Conservation (phyloP, 2,888 invertebrate species). For the Endotricha flammealis region DNA sequence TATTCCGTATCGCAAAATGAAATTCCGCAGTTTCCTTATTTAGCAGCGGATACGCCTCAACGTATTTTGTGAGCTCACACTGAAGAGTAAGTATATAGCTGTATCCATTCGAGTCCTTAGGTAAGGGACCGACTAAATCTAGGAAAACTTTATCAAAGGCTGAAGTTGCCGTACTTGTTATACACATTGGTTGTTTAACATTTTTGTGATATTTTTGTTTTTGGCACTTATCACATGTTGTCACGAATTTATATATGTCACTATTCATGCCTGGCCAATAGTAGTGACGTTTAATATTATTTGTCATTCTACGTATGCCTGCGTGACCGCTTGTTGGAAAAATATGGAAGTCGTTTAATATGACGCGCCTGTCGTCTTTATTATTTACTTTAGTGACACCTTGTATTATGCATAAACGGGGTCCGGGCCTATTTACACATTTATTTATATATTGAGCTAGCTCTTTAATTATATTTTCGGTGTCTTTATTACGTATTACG, state of each 20-base stretch:
- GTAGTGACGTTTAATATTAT: no score
- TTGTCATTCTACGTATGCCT: no score
- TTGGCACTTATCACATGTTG: no score
- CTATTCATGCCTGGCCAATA: no score
- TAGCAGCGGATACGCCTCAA: background rate
- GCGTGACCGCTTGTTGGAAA: no score
- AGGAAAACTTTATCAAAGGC: slow-evolving; percentile 18
- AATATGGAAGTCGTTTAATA: no score
- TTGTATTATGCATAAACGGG: no score
- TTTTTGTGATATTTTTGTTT: slow-evolving; percentile 10
- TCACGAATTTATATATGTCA: no score
- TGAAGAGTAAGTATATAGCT: slow-evolving; percentile 14
- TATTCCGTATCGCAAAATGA: no score
- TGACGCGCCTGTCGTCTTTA: no score
- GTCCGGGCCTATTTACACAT: slow-evolving; percentile 1
- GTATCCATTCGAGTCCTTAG: slow-evolving; percentile 14
- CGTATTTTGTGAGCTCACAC: slow-evolving; percentile 13
- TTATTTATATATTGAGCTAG: background rate
- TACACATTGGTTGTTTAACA: slow-evolving; percentile 13
- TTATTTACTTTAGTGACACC: no score
- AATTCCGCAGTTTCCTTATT: no score
- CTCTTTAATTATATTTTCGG: slow-evolving; percentile 1
- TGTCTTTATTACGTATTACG: slow-evolving; percentile 3
- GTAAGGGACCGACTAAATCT: slow-evolving; percentile 19
- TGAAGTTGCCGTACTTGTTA: slow-evolving; percentile 14